phyloP scores from a whole-genome alignment of 2,113 vertebrate species.

The Pteronura brasiliensis region DNA sequence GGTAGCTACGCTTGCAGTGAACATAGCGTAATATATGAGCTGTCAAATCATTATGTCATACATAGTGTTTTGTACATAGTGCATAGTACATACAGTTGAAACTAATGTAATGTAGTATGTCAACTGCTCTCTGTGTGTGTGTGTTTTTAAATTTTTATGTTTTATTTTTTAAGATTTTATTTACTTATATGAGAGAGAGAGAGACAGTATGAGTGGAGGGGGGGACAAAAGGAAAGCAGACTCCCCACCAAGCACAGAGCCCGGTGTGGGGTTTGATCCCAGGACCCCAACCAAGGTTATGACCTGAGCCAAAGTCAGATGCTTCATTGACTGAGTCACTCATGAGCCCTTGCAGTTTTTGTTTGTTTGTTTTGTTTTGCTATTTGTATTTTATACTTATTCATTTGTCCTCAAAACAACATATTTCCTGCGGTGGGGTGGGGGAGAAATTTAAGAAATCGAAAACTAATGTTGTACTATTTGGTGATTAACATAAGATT shows the following conservation, averaged over 20 bases:
- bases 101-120: not conserved
- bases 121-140: not conserved
- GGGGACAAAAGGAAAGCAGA: not conserved
- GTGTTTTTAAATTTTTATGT: not conserved
- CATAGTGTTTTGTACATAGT: not conserved
- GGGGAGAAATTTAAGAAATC: no score
- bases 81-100: not conserved
- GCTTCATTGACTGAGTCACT: not conserved
- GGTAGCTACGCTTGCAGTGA: not conserved
- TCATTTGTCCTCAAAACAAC: not conserved
- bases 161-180: not conserved
- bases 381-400: not conserved
- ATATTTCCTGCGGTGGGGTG: not conserved
- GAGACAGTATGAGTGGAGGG: not conserved
- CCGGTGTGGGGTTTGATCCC: not conserved
- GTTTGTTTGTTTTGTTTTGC: not conserved
- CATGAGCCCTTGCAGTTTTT: not conserved
- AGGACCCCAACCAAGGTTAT: not conserved
- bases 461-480: no score
- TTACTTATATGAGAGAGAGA: not conserved
- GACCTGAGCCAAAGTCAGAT: not conserved
- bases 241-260: not conserved
- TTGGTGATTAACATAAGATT: no score
- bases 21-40: not conserved
- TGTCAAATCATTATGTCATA: not conserved